These are phyloP conservation scores for Micrasema longulum DNA, from an alignment of 1,140 invertebrate genomes.

Conservation along the genomic window DNA sequence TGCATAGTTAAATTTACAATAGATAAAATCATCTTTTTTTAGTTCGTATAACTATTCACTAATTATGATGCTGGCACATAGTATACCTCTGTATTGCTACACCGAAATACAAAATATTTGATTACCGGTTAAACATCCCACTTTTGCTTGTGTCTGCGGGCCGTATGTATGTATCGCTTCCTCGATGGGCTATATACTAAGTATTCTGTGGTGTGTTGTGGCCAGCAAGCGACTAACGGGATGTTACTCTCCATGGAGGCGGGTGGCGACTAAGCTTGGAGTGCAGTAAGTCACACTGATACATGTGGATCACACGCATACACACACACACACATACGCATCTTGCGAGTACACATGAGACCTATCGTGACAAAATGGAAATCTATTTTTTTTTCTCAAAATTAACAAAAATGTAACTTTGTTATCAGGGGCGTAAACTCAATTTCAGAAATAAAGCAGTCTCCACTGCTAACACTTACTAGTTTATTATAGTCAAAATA, in stretches of 20 bases:
- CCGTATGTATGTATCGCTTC: neutral
- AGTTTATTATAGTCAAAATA: conserved; percentile 1
- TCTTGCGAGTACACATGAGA: too few relatives aligned
- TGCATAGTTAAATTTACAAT: too few relatives aligned
- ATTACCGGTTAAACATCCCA: too few relatives aligned
- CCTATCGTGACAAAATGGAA: too few relatives aligned
- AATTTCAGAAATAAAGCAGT: neutral
- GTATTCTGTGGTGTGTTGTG: conserved; percentile 24
- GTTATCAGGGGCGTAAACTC: too few relatives aligned
- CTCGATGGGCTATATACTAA: neutral
- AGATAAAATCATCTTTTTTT: too few relatives aligned
- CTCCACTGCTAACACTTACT: neutral
- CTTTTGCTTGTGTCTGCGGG: conserved; percentile 46
- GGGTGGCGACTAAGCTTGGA: conserved; percentile 91
- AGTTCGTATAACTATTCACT: too few relatives aligned
- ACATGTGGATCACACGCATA: conserved; percentile 18
- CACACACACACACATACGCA: conserved; percentile 8
- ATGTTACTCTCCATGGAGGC: conserved; percentile 89
- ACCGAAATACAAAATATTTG: too few relatives aligned
- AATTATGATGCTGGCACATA: too few relatives aligned
- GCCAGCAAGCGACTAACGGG: conserved; percentile 72
- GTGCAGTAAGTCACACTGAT: conserved; percentile 84
- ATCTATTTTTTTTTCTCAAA: too few relatives aligned
- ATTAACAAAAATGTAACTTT: too few relatives aligned
- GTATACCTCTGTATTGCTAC: too few relatives aligned